A percentile compares a stretch with the other conserved stretches of the same genome.
Conservation (phyloP, 2,113 vertebrate genomes). For the Strix aluco region DNA sequence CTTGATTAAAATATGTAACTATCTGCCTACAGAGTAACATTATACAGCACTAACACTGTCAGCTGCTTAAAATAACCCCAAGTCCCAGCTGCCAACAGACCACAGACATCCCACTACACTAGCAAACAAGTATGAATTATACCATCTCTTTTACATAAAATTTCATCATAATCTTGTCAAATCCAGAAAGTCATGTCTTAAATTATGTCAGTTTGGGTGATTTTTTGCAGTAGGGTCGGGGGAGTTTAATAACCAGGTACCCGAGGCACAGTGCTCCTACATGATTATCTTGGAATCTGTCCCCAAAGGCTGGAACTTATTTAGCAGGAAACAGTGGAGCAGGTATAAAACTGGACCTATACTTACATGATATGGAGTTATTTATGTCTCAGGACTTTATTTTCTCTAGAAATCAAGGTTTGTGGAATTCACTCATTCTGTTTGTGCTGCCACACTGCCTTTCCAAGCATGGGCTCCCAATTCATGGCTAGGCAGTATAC, state of each 20-base stretch:
- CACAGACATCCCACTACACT: not conserved
- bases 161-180: not conserved
- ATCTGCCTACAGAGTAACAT: slow-evolving; percentile 18
- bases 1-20: slow-evolving; percentile 31
- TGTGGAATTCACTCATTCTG: not conserved
- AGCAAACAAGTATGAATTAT: not conserved
- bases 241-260: not conserved
- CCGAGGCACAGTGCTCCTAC: rapidly evolving
- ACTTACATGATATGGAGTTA: not conserved
- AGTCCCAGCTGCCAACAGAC: not conserved
- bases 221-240: not conserved
- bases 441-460: not conserved
- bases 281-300: not conserved
- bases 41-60: not conserved
- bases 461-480: not conserved
- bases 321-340: not conserved
- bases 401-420: not conserved
- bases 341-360: not conserved
- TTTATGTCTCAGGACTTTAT: not conserved
- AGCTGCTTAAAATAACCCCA: slow-evolving; percentile 39
- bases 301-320: not conserved
- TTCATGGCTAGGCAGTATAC: not conserved
- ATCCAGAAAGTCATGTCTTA: not conserved
- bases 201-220: not conserved
- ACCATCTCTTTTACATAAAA: not conserved